These are phyloP conservation scores for Sardinella longiceps DNA, from an alignment of 2,797 vertebrate species.

Conservation along the genomic window DNA sequence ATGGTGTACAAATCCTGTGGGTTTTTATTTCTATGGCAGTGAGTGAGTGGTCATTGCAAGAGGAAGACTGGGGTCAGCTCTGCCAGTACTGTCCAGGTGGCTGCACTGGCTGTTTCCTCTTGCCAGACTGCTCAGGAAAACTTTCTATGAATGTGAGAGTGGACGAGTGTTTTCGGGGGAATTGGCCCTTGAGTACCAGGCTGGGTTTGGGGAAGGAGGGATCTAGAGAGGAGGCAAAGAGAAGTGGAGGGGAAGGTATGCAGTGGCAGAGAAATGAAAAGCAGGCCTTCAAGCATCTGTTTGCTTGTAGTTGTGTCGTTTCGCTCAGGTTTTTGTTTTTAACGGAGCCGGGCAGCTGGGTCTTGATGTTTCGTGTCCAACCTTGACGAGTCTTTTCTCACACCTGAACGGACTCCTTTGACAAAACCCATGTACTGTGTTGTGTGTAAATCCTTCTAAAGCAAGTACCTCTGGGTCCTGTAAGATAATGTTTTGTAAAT, in stretches of 20 bases:
- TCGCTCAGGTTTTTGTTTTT: background rate
- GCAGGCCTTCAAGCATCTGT: slow-evolving; percentile 14
- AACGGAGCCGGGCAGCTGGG: background rate
- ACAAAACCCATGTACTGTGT: background rate
- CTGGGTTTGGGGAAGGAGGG: background rate
- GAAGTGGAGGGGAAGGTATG: background rate
- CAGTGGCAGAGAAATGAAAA: background rate
- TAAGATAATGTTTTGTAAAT: background rate
- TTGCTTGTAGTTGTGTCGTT: background rate
- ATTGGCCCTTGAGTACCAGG: background rate
- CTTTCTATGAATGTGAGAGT: slow-evolving; percentile 9
- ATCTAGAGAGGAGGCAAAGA: background rate
- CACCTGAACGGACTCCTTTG: background rate
- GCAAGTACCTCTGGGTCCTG: background rate
- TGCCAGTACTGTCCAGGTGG: background rate
- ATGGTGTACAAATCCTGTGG: too few relatives aligned
- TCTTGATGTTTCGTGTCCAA: slow-evolving; percentile 7
- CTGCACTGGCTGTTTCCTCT: background rate
- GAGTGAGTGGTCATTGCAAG: too few relatives aligned
- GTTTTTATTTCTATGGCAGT: too few relatives aligned
- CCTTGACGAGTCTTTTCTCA: background rate
- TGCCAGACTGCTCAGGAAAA: background rate
- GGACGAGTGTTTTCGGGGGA: background rate
- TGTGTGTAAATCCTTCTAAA: background rate
- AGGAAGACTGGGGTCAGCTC: too few relatives aligned